Evolutionary conservation across 2,113 vertebrate species (phyloP).

Genomic region (Oncorhynchus masou): DNA sequence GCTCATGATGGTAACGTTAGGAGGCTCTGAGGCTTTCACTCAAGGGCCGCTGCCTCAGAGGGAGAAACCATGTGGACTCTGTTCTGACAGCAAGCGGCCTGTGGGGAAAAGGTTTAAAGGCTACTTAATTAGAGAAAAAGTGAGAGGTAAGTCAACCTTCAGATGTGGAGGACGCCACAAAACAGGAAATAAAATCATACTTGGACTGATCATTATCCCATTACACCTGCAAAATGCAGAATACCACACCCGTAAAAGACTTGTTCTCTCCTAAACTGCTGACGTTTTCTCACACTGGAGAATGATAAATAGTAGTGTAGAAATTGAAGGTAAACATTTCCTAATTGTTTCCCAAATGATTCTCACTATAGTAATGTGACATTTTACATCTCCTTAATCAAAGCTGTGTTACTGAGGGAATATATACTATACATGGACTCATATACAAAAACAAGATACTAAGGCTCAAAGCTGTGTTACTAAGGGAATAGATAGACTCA

Average conservation of each 20-base stretch:
- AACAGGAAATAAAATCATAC: conserved; percentile 37
- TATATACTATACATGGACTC: neutral
- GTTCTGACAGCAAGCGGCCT: conserved; percentile 58
- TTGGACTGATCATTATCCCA: conserved; percentile 43
- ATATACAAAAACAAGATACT: neutral
- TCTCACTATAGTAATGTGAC: neutral
- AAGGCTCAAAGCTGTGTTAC: too few species aligned
- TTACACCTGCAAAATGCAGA: conserved; percentile 13
- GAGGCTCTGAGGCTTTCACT: conserved; percentile 29
- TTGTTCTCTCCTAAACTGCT: neutral
- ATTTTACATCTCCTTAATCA: neutral
- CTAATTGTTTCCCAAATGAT: conserved; percentile 38
- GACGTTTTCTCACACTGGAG: neutral
- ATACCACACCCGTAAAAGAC: neutral
- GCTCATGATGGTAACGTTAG: conserved; percentile 37
- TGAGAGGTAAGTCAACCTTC: conserved; percentile 52
- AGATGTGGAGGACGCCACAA: conserved; percentile 42
- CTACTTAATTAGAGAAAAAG: conserved; percentile 62
- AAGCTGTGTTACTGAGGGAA: neutral
- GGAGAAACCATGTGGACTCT: conserved; percentile 63
- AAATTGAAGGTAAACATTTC: conserved; percentile 26
- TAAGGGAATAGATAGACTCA: too few species aligned
- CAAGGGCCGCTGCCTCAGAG: conserved; percentile 45
- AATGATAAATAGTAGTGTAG: neutral
- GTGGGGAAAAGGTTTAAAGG: conserved; percentile 60